phyloP scores from a whole-genome alignment of 2,113 vertebrate genomes.

The Pygoscelis adeliae region DNA sequence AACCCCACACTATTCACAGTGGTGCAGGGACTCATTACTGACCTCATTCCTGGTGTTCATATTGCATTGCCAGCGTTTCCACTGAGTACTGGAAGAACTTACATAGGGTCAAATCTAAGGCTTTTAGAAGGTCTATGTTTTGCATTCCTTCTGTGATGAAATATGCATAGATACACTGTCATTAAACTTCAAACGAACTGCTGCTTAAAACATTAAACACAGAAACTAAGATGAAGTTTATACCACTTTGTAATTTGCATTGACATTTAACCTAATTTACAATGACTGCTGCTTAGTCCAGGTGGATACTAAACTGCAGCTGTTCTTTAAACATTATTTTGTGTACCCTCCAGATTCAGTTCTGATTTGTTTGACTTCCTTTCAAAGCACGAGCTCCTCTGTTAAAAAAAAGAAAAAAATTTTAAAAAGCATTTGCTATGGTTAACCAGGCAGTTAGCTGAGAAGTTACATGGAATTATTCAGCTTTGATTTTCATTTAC shows the following conservation, averaged over 20 bases:
- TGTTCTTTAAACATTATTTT: background rate
- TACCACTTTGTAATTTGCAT: background rate
- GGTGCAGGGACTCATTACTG: background rate
- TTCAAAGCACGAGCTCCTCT: background rate
- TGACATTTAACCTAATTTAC: background rate
- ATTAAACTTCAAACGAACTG: background rate
- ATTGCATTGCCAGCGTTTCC: fast-evolving
- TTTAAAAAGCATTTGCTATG: background rate
- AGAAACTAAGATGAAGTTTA: background rate
- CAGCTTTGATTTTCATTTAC: background rate
- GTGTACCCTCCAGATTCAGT: background rate
- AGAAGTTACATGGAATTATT: background rate
- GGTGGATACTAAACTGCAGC: background rate
- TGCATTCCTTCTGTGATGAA: background rate
- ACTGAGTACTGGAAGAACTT: background rate
- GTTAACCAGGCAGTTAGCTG: background rate
- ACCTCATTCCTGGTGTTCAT: background rate
- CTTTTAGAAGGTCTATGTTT: background rate
- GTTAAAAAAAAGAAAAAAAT: no score
- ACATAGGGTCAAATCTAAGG: background rate
- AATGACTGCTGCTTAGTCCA: background rate
- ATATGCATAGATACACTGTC: background rate
- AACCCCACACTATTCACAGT: background rate
- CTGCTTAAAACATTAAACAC: background rate
- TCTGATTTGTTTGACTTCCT: background rate